A percentile compares a stretch with the other conserved stretches of the same genome.
phyloP scores from a whole-genome alignment of 2,113 vertebrate species.

The Tragelaphus imberbis region DNA sequence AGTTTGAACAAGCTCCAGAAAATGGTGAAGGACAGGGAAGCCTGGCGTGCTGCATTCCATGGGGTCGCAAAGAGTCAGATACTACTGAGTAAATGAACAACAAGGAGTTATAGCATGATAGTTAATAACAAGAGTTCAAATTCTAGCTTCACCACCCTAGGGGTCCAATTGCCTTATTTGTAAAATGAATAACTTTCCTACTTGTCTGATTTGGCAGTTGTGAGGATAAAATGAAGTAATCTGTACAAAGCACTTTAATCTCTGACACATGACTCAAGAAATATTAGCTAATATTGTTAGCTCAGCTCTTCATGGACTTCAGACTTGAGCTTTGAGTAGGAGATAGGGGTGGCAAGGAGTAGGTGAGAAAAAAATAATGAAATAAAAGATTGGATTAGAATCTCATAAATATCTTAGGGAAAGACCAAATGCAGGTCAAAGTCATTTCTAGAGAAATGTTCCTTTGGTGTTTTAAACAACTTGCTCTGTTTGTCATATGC shows the following conservation, averaged over 20 bases:
- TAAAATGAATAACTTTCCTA: background rate
- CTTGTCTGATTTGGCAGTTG: background rate
- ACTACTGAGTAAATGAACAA: background rate
- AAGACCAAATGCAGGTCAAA: background rate
- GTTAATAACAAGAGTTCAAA: background rate
- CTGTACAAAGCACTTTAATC: background rate
- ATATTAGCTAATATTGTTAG: background rate
- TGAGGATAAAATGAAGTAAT: background rate
- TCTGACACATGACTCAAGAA: background rate
- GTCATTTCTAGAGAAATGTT: background rate
- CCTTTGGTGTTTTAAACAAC: constrained; percentile 4
- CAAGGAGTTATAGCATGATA: background rate
- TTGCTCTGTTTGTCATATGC: background rate
- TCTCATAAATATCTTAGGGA: background rate
- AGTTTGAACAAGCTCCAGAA: background rate
- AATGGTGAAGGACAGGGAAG: background rate
- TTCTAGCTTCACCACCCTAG: background rate
- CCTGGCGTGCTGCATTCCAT: background rate
- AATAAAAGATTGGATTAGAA: background rate
- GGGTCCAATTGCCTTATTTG: background rate
- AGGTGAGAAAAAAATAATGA: background rate
- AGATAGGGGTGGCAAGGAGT: background rate
- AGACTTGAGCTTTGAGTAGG: background rate
- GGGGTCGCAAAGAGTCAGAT: background rate
- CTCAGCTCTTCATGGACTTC: background rate